phyloP scores from a whole-genome alignment of 2,888 invertebrate species.

The Acleris emargana region DNA sequence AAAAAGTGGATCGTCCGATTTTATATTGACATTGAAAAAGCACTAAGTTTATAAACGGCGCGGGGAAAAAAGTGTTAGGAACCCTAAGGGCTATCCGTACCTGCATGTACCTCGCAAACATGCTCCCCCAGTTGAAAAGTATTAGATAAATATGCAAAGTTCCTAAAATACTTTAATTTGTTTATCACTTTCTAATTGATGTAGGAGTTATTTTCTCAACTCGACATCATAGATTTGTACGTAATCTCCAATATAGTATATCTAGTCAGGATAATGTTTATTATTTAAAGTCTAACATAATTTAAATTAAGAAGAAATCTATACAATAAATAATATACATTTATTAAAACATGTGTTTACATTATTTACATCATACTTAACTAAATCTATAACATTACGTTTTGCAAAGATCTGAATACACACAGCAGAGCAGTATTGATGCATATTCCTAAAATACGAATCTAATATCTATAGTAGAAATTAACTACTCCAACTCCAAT shows the following conservation, averaged over 20 bases:
- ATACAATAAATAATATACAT: slow-evolving; percentile 30
- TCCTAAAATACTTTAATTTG: slow-evolving; percentile 58
- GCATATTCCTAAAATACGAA: no score
- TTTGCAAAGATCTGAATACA: no score
- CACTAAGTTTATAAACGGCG: no score
- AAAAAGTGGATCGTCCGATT: no score
- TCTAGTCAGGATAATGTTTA: slow-evolving; percentile 70
- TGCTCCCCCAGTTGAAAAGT: neutral
- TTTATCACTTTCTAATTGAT: slow-evolving; percentile 33
- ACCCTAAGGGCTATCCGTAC: neutral
- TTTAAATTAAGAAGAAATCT: slow-evolving; percentile 8
- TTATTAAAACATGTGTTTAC: slow-evolving; percentile 17
- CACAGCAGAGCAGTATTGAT: no score
- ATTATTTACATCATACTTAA: slow-evolving; percentile 11
- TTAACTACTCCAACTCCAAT: no score
- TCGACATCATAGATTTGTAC: slow-evolving; percentile 49
- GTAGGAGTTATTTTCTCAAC: slow-evolving; percentile 29
- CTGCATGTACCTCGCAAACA: neutral
- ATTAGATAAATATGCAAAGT: slow-evolving; percentile 58
- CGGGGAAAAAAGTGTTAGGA: no score
- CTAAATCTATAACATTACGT: no score
- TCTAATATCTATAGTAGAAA: no score
- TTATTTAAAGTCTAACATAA: slow-evolving; percentile 46
- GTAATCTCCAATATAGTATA: slow-evolving; percentile 47
- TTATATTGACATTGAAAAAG: no score